Evolutionary conservation across 2,797 vertebrate genomes (phyloP).

Genomic region (Arvicola amphibius): DNA sequence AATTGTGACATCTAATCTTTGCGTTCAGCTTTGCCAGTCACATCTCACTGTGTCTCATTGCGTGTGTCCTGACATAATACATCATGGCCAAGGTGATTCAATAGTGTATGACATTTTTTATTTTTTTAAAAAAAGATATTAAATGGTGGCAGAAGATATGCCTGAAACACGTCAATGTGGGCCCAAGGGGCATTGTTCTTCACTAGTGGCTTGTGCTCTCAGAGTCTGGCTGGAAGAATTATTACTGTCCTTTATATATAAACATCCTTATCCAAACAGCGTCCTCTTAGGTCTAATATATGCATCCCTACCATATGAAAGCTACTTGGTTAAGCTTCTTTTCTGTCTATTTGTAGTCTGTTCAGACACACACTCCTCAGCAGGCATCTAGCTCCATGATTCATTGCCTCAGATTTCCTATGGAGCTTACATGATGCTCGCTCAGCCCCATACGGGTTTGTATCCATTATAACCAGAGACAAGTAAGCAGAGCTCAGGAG

Average conservation of each 20-base stretch:
- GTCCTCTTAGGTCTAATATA: slow-evolving; percentile 84
- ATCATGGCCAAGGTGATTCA: slow-evolving; percentile 55
- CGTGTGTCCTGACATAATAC: slow-evolving; percentile 21
- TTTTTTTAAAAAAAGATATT: slow-evolving; percentile 74
- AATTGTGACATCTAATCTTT: slow-evolving; percentile 76
- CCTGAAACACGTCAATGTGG: slow-evolving; percentile 41
- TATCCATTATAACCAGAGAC: slow-evolving; percentile 89
- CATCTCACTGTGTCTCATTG: slow-evolving; percentile 49
- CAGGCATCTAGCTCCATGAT: slow-evolving; percentile 88
- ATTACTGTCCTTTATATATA: slow-evolving; percentile 64
- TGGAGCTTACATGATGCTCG: slow-evolving; percentile 89
- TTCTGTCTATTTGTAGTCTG: slow-evolving; percentile 88
- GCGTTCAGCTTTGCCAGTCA: slow-evolving; percentile 9
- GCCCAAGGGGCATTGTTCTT: slow-evolving; percentile 53
- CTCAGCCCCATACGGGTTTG: slow-evolving; percentile 89
- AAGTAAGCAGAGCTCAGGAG: slow-evolving; percentile 86
- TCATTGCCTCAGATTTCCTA: slow-evolving; percentile 90
- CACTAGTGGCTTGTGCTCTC: slow-evolving; percentile 67
- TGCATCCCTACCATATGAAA: slow-evolving; percentile 85
- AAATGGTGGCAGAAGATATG: slow-evolving; percentile 64
- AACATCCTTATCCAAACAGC: slow-evolving; percentile 84
- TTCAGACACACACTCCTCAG: slow-evolving; percentile 88
- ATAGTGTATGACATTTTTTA: slow-evolving; percentile 67
- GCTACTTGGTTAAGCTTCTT: slow-evolving; percentile 86
- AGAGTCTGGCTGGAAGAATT: slow-evolving; percentile 63